Evolutionary conservation across 2,113 vertebrate genomes (phyloP), one percentile per base, ranked within the genome.

Genomic region (Crotalus helleri): DNA sequence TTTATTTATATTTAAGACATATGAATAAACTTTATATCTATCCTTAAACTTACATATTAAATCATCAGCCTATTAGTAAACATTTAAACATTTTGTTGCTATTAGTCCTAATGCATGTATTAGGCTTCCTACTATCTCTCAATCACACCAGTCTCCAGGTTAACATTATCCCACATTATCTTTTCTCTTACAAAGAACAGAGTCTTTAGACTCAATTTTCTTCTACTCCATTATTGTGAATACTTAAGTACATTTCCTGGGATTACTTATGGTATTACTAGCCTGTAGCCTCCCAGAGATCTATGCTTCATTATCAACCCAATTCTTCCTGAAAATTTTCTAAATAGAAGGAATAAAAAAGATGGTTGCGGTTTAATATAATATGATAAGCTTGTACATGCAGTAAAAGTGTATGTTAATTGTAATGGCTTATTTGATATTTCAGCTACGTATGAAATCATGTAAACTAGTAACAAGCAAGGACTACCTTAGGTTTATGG

Each of bases 371-470:
- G 15, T 49, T 81, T 21, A 23, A 39, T 81, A 92, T 49, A 81
- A 21, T 74, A 15, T 17, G 21, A 69, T n/a, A 89, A 44, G 24
- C 24, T 49, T 81, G 2, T 59, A 51, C 21, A 29, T 24, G 15
- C 69, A 85, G 29, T n/a, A n/a, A 26, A 69, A 44, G 53, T 24
- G 39, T 93, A 46, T 44, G 39, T 6, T 92, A 92, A 91, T 93
- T 95, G 94, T 95, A 95, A 96, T 53, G 88, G 90, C 94, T 94
- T 94, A 93, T 94, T 96, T 93, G 96, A 87, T 94, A 94, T 95
- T 96, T 96, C 95, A 94, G 94, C 95, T 96, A 95, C 95, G 95
- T 93, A 97, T 95, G 93, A 95, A 95, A 24, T 89, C 58, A 61
- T 89, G 23, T 95, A 97, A 96, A 86, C 26, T n/a, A 69, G 6